Conservation (phyloP, 2,888 invertebrate species). For the Aspidiotus rigidus region DNA sequence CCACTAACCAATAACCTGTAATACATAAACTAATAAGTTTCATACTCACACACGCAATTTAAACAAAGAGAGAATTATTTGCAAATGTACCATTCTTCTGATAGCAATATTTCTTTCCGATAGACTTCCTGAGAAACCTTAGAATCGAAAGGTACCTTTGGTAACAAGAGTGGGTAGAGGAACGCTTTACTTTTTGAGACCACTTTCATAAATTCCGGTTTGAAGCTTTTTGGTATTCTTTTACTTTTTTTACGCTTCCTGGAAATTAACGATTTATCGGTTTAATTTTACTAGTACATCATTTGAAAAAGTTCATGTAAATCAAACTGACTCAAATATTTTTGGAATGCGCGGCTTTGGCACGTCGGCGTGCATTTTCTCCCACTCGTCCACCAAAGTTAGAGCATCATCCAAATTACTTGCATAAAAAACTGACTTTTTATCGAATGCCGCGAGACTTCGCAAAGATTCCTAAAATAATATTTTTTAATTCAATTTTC, state of each 20-base stretch:
- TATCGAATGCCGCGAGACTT: neutral
- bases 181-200: conserved; percentile 17
- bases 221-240: conserved; percentile 4
- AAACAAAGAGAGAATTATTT: neutral
- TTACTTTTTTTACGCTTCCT: conserved; percentile 1
- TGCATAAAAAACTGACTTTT: conserved; percentile 7
- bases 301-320: neutral
- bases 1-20: conserved; percentile 11
- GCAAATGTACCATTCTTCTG: conserved; percentile 22
- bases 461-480: conserved; percentile 1
- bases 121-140: neutral
- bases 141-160: conserved; percentile 9
- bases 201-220: conserved; percentile 12
- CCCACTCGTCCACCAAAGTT: conserved; percentile 9
- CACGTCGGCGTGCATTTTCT: conserved; percentile 4
- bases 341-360: conserved; percentile 4
- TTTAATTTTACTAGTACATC: neutral
- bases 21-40: neutral
- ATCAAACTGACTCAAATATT: conserved; percentile 20
- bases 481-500: neutral
- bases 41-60: neutral
- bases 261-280: neutral
- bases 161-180: conserved; percentile 21
- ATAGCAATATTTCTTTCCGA: conserved; percentile 2
- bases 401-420: conserved; percentile 14